A percentile compares a stretch with the other conserved stretches of the same genome.
phyloP scores from a whole-genome alignment of 2,113 vertebrate genomes.

The Halichoerus grypus region DNA sequence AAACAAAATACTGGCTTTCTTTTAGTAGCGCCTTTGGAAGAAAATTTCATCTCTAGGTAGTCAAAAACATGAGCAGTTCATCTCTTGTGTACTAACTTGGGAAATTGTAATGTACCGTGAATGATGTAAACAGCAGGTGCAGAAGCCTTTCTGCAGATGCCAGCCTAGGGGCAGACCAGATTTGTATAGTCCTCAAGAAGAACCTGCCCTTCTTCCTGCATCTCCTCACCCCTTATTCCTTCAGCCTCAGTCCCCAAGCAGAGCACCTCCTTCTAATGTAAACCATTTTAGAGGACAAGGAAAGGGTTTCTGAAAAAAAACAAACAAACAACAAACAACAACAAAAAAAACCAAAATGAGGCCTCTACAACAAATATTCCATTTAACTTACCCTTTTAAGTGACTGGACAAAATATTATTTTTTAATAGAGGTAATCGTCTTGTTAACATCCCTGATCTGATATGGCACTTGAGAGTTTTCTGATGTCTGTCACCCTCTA shows the following conservation, averaged over 20 bases:
- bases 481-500: not conserved
- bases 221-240: not conserved
- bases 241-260: not conserved
- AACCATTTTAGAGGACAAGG: not conserved
- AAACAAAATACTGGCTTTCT: slow-evolving; percentile 10
- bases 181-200: not conserved
- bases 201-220: not conserved
- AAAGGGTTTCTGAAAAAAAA: not conserved
- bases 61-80: not conserved
- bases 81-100: not conserved
- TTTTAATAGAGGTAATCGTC: not conserved
- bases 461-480: not conserved
- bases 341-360: not conserved
- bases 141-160: not conserved
- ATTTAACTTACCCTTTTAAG: not conserved
- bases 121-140: not conserved
- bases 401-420: not conserved
- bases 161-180: not conserved
- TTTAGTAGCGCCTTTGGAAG: slow-evolving; percentile 18
- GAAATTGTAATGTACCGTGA: not conserved
- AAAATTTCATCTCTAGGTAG: not conserved
- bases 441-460: not conserved
- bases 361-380: not conserved
- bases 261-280: not conserved
- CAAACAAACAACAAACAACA: too few relatives aligned